phyloP scores from a whole-genome alignment of 2,113 vertebrate genomes.

The Apistogramma diplotaenia region DNA sequence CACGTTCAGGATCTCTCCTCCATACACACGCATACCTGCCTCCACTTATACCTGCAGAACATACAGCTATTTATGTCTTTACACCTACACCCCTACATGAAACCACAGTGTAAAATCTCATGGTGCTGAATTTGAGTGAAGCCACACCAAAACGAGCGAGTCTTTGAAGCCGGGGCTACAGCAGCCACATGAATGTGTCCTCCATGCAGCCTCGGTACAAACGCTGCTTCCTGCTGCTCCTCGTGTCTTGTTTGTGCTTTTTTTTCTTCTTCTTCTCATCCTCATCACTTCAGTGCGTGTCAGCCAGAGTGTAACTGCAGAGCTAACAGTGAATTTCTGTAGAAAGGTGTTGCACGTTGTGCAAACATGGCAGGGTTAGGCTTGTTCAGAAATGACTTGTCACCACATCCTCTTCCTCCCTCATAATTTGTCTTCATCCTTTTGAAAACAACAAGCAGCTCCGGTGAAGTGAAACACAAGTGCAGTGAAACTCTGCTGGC shows the following conservation, averaged over 20 bases:
- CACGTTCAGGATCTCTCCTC: background rate
- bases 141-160: slow-evolving; percentile 49
- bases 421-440: slow-evolving; percentile 21
- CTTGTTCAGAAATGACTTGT: slow-evolving; percentile 54
- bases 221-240: slow-evolving; percentile 30
- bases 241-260: background rate
- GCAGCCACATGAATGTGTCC: slow-evolving; percentile 52
- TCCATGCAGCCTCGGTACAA: background rate
- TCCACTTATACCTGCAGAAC: background rate
- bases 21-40: background rate
- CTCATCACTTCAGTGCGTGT: background rate
- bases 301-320: background rate
- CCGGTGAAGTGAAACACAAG: background rate
- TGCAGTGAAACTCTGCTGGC: background rate
- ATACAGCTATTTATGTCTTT: slow-evolving; percentile 38
- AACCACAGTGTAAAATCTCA: slow-evolving; percentile 40
- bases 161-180: slow-evolving; percentile 30
- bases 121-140: slow-evolving; percentile 30
- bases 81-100: slow-evolving; percentile 19
- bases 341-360: slow-evolving; percentile 46
- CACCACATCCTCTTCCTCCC: slow-evolving; percentile 69
- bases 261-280: background rate
- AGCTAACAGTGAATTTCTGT: slow-evolving; percentile 7
- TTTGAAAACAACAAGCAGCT: slow-evolving; percentile 20
- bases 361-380: slow-evolving; percentile 19